phyloP scores from a whole-genome alignment of 92 coral and sea anemone genomes.

The Bergia sp. region DNA sequence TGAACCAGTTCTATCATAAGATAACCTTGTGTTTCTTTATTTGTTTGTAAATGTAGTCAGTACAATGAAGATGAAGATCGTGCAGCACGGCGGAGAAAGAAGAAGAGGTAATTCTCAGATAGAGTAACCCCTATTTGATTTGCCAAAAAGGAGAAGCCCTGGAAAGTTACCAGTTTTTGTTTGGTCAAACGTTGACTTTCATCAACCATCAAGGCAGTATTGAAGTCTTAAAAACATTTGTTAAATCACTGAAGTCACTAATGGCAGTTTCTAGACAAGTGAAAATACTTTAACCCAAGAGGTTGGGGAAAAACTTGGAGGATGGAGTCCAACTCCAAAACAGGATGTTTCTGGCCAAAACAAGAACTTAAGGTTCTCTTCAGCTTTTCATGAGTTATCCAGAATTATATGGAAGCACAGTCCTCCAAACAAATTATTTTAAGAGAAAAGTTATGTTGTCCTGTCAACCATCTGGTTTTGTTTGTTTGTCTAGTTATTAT shows the following conservation, averaged over 20 bases:
- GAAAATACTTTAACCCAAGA: background rate
- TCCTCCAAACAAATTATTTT: background rate
- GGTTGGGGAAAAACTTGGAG: background rate
- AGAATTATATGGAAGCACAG: background rate
- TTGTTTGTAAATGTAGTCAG: conserved; percentile 34
- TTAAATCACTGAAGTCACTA: background rate
- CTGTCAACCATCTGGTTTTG: background rate
- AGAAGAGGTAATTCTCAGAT: conserved; percentile 69
- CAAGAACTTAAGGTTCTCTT: background rate
- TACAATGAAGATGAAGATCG: conserved; percentile 93
- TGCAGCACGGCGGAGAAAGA: conserved; percentile 86
- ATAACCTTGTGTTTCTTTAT: background rate
- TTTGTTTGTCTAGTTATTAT: conserved; percentile 70
- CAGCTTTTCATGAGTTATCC: too few species aligned
- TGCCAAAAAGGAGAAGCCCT: background rate
- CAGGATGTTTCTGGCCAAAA: background rate
- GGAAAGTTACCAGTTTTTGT: background rate
- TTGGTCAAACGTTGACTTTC: too few species aligned
- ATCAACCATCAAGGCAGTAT: background rate
- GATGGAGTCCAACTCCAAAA: background rate
- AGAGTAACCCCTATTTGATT: background rate
- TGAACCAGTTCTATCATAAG: background rate
- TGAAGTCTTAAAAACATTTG: background rate
- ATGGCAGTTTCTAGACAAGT: too few species aligned
- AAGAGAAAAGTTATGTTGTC: background rate